These are phyloP conservation scores for Drymodes brunneopygia DNA, from an alignment of 2,113 vertebrate genomes.

Conservation along the genomic window DNA sequence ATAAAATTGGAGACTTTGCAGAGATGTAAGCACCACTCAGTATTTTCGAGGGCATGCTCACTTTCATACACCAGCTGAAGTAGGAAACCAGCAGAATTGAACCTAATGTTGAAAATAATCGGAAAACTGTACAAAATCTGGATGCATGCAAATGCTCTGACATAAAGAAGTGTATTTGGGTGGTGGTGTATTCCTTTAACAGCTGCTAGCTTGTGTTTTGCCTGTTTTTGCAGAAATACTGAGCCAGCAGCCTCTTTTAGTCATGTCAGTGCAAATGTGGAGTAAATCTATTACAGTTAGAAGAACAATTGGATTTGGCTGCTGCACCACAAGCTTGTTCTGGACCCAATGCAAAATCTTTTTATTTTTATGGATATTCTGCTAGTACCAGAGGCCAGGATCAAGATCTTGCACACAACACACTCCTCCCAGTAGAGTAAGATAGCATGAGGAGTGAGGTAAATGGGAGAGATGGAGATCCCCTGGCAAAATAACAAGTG, in stretches of 20 bases:
- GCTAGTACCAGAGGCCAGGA: neutral
- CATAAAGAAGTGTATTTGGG: neutral
- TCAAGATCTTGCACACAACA: neutral
- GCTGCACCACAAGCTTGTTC: neutral
- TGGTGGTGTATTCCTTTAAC: neutral
- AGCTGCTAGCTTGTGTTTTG: conserved; percentile 8
- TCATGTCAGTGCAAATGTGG: conserved; percentile 7
- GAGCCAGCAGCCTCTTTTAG: conserved; percentile 26
- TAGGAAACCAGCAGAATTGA: neutral
- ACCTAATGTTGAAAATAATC: neutral
- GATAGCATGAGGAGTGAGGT: neutral
- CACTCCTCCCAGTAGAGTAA: neutral
- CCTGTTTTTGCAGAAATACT: conserved; percentile 28
- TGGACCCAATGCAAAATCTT: neutral
- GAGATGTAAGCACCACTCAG: neutral
- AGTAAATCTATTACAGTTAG: conserved; percentile 9
- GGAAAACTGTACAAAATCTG: neutral
- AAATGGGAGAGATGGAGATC: neutral
- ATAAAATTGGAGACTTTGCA: neutral
- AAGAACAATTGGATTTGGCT: neutral
- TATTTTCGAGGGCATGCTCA: neutral
- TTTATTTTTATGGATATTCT: neutral
- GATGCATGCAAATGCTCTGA: neutral
- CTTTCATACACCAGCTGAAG: neutral
- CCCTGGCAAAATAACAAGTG: neutral